Evolutionary conservation across 2,113 vertebrate species (phyloP), one percentile per base, ranked within the genome.

Genomic region (Cololabis saira): DNA sequence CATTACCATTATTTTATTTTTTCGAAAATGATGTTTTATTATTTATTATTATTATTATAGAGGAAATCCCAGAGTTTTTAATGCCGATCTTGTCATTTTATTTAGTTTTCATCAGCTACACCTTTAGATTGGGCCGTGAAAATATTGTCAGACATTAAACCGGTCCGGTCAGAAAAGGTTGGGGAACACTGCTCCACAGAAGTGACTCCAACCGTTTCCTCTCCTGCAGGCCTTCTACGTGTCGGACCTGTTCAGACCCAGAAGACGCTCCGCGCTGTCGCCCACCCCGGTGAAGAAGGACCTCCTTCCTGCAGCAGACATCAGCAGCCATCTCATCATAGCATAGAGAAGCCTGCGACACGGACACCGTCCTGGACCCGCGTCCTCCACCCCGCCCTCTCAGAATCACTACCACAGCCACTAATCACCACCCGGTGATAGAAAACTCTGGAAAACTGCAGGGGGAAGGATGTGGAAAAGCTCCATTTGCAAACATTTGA

Each of bases 171-270:
- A n/a, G n/a, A n/a, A n/a, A n/a, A n/a, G n/a, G n/a, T n/a, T n/a
- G n/a, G n/a, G n/a, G n/a, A n/a, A n/a, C n/a, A n/a, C n/a, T n/a
- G n/a, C n/a, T n/a, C n/a, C n/a, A n/a, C n/a, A n/a, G n/a, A n/a
- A n/a, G n/a, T n/a, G n/a, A n/a, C 49, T 71, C 0, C 62, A 9
- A 2, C 0, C 15, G 21, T 15, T 5, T 49, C 10, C 1, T 66
- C 12, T 72, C 42, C 61, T 45, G 5, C 62, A 93, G 92, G 89
- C 81, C 0, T 93, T 91, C 70, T 92, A 78, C 24, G 90, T 92
- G 24, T 93, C 92, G 2, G 87, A 93, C 70, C 73, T 93, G 74
- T 91, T 93, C 58, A 88, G 78, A 49, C 54, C 74, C 57, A 91
- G 83, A 15, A 80, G 92, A 60, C 82, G 85, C 6, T 81, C 80